Percentiles rank a stretch among this genome's conserved stretches.
These are phyloP conservation scores for Nasua narica DNA, from an alignment of 2,797 vertebrate species.

Conservation along the genomic window DNA sequence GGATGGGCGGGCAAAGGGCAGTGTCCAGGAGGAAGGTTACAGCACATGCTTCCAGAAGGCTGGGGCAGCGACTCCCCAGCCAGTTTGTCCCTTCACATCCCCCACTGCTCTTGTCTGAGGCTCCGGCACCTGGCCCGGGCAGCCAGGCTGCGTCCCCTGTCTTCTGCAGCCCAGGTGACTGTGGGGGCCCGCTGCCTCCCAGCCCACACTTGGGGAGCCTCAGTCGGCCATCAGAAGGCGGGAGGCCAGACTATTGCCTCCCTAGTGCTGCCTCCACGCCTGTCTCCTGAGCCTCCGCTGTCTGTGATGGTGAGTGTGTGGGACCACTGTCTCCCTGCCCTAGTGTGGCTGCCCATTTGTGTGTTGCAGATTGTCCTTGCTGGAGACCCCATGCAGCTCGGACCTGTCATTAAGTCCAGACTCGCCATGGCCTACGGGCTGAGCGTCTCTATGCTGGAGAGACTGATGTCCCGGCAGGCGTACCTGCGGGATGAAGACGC, in stretches of 20 bases:
- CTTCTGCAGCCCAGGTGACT: neutral
- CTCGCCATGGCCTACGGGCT: slow-evolving; percentile 89
- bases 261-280: neutral
- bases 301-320: neutral
- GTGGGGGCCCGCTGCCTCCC: neutral
- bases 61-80: neutral
- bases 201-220: neutral
- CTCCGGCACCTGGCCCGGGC: neutral
- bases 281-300: no score
- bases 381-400: slow-evolving; percentile 95
- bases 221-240: neutral
- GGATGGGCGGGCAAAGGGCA: neutral
- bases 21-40: neutral
- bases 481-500: slow-evolving; percentile 88
- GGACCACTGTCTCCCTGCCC: neutral
- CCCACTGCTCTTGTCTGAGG: neutral
- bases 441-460: slow-evolving; percentile 91
- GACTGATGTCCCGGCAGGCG: slow-evolving; percentile 88
- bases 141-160: neutral
- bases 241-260: neutral
- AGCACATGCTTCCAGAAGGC: neutral
- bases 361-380: slow-evolving; percentile 89
- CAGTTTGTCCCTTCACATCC: neutral
- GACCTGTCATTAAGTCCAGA: slow-evolving; percentile 93
- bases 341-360: neutral